Percentiles rank a stretch among this genome's conserved stretches.
Evolutionary conservation across 2,888 invertebrate genomes (phyloP).

Genomic region (Nomada hirtipes): DNA sequence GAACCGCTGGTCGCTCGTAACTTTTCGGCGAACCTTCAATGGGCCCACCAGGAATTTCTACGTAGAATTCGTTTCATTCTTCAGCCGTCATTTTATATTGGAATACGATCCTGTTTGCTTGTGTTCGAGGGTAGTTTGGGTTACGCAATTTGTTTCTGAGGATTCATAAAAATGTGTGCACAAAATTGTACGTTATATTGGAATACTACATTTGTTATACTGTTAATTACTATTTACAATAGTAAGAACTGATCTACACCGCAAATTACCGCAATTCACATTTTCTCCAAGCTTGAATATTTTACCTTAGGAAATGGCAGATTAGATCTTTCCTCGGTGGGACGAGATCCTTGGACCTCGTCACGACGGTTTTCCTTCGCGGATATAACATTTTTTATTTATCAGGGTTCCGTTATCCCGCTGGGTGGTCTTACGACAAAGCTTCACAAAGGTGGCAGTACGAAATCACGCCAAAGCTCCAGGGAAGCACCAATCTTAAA

Average conservation of each 20-base stretch:
- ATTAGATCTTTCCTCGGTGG: background rate
- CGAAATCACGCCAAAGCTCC: constrained; percentile 1
- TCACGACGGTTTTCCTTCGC: constrained; percentile 42
- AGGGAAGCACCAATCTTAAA: background rate
- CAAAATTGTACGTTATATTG: background rate
- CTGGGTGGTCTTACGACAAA: constrained; percentile 32
- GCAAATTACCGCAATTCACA: too few species aligned
- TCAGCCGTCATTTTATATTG: background rate
- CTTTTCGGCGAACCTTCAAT: background rate
- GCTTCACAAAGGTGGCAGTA: background rate
- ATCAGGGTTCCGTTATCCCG: constrained; percentile 62
- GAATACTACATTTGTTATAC: background rate
- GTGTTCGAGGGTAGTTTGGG: background rate
- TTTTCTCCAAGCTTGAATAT: background rate
- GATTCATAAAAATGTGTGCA: background rate
- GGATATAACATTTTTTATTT: constrained; percentile 74
- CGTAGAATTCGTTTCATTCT: constrained; percentile 1
- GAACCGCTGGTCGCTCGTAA: constrained; percentile 11
- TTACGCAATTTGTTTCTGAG: background rate
- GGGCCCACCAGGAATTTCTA: background rate
- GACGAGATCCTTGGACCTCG: background rate
- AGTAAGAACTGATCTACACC: too few species aligned
- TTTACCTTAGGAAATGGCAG: background rate
- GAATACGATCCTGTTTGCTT: background rate
- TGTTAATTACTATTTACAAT: background rate